phyloP scores from a whole-genome alignment of 2,888 invertebrate genomes.

The Agonopterix subpropinquella region DNA sequence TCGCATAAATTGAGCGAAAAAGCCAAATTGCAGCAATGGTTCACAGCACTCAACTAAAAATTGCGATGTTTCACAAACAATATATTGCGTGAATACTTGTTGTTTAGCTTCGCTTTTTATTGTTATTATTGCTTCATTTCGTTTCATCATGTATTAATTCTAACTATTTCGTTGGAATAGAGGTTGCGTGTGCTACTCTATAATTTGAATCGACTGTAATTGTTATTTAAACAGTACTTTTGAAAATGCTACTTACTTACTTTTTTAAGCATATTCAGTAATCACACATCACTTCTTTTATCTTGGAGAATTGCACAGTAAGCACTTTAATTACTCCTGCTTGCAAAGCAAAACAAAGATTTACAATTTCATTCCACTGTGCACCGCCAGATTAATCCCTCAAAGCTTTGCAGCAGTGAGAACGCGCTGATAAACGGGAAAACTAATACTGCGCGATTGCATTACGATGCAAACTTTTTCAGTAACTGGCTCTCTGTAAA shows the following conservation, averaged over 20 bases:
- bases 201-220: no score
- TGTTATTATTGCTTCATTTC: constrained; percentile 37
- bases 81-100: constrained; percentile 50
- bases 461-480: constrained; percentile 72
- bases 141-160: background rate
- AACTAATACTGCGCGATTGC: constrained; percentile 65
- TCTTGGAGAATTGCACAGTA: no score
- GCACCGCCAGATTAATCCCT: constrained; percentile 63
- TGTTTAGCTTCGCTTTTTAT: constrained; percentile 26
- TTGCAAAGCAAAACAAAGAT: constrained; percentile 16
- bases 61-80: constrained; percentile 58
- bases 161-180: background rate
- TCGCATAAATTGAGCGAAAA: constrained; percentile 68
- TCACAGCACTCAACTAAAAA: constrained; percentile 63
- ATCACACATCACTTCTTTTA: no score
- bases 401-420: constrained; percentile 62
- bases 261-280: no score
- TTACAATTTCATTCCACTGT: constrained; percentile 46
- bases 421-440: constrained; percentile 63
- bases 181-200: background rate
- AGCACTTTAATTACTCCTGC: no score
- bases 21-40: constrained; percentile 67
- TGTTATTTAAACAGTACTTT: no score
- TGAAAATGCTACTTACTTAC: no score
- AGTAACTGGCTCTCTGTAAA: constrained; percentile 53